phyloP scores from a whole-genome alignment of 2,113 vertebrate genomes.

The Bos javanicus region DNA sequence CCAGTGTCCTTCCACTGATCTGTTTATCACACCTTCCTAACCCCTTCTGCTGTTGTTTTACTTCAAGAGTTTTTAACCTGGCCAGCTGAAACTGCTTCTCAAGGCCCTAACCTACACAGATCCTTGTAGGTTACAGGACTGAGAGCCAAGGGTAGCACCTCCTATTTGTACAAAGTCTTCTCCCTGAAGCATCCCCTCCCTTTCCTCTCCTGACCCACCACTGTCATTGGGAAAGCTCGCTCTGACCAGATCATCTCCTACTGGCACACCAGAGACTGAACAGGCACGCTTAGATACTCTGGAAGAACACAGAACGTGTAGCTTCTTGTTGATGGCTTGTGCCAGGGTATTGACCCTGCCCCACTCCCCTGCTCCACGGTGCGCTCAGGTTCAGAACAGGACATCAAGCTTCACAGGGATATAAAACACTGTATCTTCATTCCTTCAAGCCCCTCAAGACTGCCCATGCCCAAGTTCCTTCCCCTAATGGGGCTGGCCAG shows the following conservation, averaged over 20 bases:
- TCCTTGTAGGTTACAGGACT: not conserved
- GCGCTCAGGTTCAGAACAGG: not conserved
- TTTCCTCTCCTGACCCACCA: not conserved
- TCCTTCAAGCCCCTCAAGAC: not conserved
- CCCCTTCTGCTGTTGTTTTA: constrained; percentile 45
- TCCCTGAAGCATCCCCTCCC: too few relatives aligned
- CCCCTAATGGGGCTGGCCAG: not conserved
- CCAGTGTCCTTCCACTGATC: constrained; percentile 39
- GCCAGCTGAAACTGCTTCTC: constrained; percentile 22
- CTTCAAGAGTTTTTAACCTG: constrained; percentile 9
- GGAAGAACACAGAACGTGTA: not conserved
- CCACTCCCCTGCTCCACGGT: not conserved
- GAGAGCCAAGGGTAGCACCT: not conserved
- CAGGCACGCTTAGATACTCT: not conserved
- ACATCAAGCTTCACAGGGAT: not conserved
- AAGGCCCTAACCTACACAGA: constrained; percentile 19
- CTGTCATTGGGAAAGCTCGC: not conserved
- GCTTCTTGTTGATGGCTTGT: not conserved
- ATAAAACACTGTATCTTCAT: not conserved
- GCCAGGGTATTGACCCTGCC: not conserved
- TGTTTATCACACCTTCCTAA: constrained; percentile 36
- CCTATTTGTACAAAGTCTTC: not conserved
- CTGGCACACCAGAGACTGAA: not conserved
- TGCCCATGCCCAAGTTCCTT: not conserved
- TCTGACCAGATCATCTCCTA: not conserved